A percentile compares a stretch with the other conserved stretches of the same genome.
Evolutionary conservation across 2,888 invertebrate genomes (phyloP).

Genomic region (Danaus chrysippus): DNA sequence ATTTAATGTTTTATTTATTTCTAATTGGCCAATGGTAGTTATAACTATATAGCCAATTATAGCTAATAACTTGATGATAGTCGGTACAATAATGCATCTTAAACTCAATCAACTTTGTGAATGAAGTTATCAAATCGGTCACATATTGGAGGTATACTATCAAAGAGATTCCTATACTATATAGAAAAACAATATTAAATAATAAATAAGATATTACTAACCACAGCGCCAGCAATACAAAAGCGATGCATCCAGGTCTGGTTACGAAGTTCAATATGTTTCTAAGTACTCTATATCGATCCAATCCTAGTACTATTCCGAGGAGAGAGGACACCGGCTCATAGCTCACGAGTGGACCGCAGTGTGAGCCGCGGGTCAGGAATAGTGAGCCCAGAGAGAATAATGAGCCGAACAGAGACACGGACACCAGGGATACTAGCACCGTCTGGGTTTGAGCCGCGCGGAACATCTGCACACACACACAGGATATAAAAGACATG

Average conservation of each 20-base stretch:
- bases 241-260: slow-evolving; percentile 81
- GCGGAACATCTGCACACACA: slow-evolving; percentile 61
- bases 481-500: too few relatives aligned
- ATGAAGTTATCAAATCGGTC: too few relatives aligned
- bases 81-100: too few relatives aligned
- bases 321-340: slow-evolving; percentile 78
- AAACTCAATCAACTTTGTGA: too few relatives aligned
- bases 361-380: slow-evolving; percentile 73
- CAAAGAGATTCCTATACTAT: background rate
- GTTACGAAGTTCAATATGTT: slow-evolving; percentile 67
- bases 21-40: too few relatives aligned
- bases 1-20: too few relatives aligned
- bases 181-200: background rate
- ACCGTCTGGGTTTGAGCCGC: slow-evolving; percentile 88
- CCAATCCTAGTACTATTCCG: slow-evolving; percentile 54
- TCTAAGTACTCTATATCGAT: slow-evolving; percentile 70
- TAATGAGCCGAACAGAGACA: slow-evolving; percentile 81
- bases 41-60: too few relatives aligned
- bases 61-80: too few relatives aligned
- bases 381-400: slow-evolving; percentile 82
- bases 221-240: slow-evolving; percentile 80
- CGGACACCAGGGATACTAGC: slow-evolving; percentile 82
- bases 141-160: background rate
- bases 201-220: slow-evolving; percentile 39
- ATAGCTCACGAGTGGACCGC: slow-evolving; percentile 82